These are phyloP conservation scores for Drosophila sucinea DNA, from an alignment of 1,140 invertebrate genomes.

Conservation along the genomic window DNA sequence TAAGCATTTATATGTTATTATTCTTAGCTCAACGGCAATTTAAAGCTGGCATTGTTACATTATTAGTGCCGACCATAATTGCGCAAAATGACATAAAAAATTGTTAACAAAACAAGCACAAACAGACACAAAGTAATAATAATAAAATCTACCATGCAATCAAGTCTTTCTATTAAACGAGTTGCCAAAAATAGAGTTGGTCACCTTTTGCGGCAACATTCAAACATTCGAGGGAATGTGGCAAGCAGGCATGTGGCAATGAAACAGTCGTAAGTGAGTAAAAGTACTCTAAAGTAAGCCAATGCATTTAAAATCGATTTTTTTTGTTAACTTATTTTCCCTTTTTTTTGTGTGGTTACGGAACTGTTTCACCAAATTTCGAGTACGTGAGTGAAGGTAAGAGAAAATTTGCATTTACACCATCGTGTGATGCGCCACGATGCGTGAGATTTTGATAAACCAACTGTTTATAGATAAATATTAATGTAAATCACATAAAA, in stretches of 20 bases:
- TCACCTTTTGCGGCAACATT: slow-evolving; percentile 56
- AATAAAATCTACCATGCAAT: slow-evolving; percentile 35
- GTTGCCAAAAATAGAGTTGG: slow-evolving; percentile 61
- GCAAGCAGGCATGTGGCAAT: slow-evolving; percentile 24
- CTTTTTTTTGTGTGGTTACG: slow-evolving; percentile 6
- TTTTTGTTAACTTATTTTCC: slow-evolving; percentile 25
- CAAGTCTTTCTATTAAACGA: slow-evolving; percentile 43
- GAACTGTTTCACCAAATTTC: slow-evolving; percentile 10
- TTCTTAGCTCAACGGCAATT: slow-evolving; percentile 39
- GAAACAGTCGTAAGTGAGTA: slow-evolving; percentile 41
- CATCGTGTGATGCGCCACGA: slow-evolving; percentile 39
- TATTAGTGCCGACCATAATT: slow-evolving; percentile 38
- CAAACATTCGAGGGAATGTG: slow-evolving; percentile 30
- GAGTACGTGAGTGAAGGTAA: slow-evolving; percentile 71
- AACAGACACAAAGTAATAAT: slow-evolving; percentile 38
- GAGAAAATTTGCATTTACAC: slow-evolving; percentile 57
- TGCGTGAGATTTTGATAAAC: slow-evolving; percentile 76
- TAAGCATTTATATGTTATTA: slow-evolving; percentile 34
- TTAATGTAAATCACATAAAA: slow-evolving; percentile 33
- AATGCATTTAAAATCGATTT: slow-evolving; percentile 69
- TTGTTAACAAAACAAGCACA: slow-evolving; percentile 31
- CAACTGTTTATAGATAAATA: slow-evolving; percentile 50
- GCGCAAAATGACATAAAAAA: slow-evolving; percentile 56
- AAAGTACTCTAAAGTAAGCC: slow-evolving; percentile 56
- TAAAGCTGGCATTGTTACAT: slow-evolving; percentile 28